phyloP scores from a whole-genome alignment of 2,797 vertebrate genomes.

The Anabacerthia variegaticeps region DNA sequence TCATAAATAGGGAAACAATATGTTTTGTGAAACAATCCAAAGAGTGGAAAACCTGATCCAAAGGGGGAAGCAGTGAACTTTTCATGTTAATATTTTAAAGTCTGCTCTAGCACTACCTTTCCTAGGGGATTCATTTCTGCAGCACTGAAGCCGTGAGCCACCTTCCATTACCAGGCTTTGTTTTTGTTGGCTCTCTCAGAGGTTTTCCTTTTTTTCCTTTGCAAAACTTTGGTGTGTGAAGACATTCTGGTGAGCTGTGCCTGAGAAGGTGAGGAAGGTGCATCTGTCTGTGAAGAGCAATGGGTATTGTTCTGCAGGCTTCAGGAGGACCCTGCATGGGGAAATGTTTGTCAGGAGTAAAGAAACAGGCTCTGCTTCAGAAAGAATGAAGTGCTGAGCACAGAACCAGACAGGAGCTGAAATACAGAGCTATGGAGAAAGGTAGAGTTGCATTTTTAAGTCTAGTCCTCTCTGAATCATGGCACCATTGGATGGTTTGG shows the following conservation, averaged over 20 bases:
- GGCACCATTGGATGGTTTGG: background rate
- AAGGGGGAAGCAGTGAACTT: background rate
- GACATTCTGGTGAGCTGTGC: background rate
- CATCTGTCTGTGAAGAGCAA: background rate
- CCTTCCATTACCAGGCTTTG: background rate
- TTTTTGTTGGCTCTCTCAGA: background rate
- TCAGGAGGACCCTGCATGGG: background rate
- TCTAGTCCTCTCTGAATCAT: rapidly evolving
- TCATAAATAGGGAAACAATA: background rate
- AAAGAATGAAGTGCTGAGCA: background rate
- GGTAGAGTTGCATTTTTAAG: background rate
- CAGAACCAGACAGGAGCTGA: background rate
- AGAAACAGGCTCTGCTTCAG: background rate
- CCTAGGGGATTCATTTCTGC: background rate
- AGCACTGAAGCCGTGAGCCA: background rate
- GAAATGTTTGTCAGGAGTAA: background rate
- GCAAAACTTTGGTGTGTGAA: background rate
- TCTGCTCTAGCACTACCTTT: background rate
- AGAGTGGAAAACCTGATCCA: background rate
- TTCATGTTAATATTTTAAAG: background rate
- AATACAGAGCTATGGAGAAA: background rate
- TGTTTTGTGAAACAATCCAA: background rate
- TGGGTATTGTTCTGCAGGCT: background rate
- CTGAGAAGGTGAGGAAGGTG: background rate
- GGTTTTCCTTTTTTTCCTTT: background rate